A percentile compares a stretch with the other conserved stretches of the same genome.
Conservation (phyloP, 2,797 vertebrate genomes). For the Squalus acanthias region DNA sequence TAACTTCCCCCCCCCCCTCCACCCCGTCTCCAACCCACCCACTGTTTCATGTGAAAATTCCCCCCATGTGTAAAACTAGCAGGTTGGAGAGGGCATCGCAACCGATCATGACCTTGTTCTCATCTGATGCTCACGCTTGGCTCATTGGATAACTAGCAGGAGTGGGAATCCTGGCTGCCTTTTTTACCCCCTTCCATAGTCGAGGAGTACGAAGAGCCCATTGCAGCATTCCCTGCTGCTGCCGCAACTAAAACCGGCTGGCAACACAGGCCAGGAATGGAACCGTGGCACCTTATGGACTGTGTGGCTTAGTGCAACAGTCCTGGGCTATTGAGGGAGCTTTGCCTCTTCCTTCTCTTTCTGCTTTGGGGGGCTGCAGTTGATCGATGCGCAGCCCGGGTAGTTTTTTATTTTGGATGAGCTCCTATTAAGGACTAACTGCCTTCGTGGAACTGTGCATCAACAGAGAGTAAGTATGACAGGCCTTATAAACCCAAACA, state of each 20-base stretch:
- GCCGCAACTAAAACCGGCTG: not conserved
- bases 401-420: not conserved
- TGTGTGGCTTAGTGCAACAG: too few species aligned
- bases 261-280: not conserved
- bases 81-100: not conserved
- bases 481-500: not conserved
- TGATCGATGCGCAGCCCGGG: not conserved
- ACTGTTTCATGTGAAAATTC: too few species aligned
- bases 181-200: not conserved
- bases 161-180: not conserved
- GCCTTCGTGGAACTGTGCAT: not conserved
- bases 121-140: not conserved
- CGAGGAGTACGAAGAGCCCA: not conserved
- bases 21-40: too few species aligned
- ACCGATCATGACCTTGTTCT: too few species aligned
- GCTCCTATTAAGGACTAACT: not conserved
- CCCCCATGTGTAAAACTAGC: too few species aligned
- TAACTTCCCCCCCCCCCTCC: too few species aligned
- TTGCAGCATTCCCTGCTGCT: not conserved
- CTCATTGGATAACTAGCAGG: not conserved
- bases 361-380: not conserved
- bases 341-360: not conserved
- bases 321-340: too few species aligned
- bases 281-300: not conserved
- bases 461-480: not conserved